These are phyloP conservation scores for Drosophila quadrilineata DNA, from an alignment of 1,140 invertebrate genomes.

Conservation along the genomic window DNA sequence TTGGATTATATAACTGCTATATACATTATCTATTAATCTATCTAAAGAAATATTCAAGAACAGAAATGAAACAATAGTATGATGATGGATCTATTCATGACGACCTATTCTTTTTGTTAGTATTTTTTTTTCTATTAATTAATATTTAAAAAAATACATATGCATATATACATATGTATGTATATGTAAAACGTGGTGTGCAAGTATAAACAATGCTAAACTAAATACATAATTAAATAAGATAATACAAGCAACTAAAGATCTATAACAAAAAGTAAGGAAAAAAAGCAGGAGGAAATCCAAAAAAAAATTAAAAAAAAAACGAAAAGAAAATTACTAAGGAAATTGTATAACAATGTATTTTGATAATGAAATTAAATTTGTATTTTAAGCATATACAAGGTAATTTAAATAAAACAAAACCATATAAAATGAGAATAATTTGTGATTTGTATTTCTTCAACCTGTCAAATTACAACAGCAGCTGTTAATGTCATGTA, in stretches of 20 bases:
- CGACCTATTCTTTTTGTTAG: slow-evolving; percentile 75
- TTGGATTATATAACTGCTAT: slow-evolving; percentile 13
- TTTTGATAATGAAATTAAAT: slow-evolving; percentile 76
- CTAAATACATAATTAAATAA: slow-evolving; percentile 51
- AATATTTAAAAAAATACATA: slow-evolving; percentile 57
- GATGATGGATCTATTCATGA: slow-evolving; percentile 55
- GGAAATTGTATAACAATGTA: slow-evolving; percentile 78
- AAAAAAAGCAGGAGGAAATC: too few species aligned
- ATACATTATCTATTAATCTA: slow-evolving; percentile 1
- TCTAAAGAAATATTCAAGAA: slow-evolving; percentile 6
- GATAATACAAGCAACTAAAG: slow-evolving; percentile 38
- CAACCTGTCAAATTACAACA: background rate
- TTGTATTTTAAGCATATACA: slow-evolving; percentile 77
- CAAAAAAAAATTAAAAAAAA: too few species aligned
- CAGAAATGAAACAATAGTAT: slow-evolving; percentile 11
- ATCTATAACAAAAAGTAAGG: slow-evolving; percentile 33
- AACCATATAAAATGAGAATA: slow-evolving; percentile 8
- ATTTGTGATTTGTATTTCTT: background rate
- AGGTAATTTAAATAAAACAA: slow-evolving; percentile 68
- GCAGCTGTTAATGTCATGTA: background rate
- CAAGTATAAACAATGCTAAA: slow-evolving; percentile 41
- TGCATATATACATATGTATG: slow-evolving; percentile 9
- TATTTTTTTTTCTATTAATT: slow-evolving; percentile 74
- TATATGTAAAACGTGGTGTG: slow-evolving; percentile 41
- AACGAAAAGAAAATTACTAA: slow-evolving; percentile 62